Base-by-base conservation (phyloP, 2,797 vertebrate genomes). In the Thunnus albacares region DNA sequence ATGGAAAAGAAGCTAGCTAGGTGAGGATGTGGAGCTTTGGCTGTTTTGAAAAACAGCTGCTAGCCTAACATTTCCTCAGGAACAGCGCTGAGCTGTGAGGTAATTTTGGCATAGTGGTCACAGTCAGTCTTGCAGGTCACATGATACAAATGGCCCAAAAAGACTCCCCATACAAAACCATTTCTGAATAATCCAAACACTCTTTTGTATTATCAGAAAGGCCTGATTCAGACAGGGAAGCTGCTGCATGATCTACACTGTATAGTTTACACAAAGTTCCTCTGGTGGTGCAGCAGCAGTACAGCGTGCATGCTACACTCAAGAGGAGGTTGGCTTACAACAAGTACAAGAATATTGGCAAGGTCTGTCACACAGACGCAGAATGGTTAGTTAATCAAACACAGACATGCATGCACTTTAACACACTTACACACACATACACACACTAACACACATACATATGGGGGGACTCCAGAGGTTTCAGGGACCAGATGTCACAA, bases 401-500 rank as follows among this genome's bases (percentile, higher is more conserved):
- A 84, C 91, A 92, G 80, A 87, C 82, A 61, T 64, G 57, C 56
- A 71, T 33, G 49, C 67, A 80, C 77, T 67, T 61, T 28, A 63
- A 56, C 61, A 61, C 67, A 62, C 61, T 53, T 62, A 71, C 76
- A 75, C 66, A 72, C 67, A 73, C 20, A 56, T 58, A 60, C 30
- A 63, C 58, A 76, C 67, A 75, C 68, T 24, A 30, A 83, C 58
- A 78, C 66, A 68, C 63, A 83, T 71, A 76, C 64, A 71, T 30
- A 30, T 3, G 28, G 6, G 1, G 22, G 43, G 71, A 82, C 89
- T 80, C 80, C 78, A 85, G 86, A 89, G 86, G 84, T 89, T 83
- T 86, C 45, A 62, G 85, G 58, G 80, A 87, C 86, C 92, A 93
- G 91, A 93, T 94, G 91, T 93, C 87, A 91, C 87, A 71, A 73